phyloP scores from a whole-genome alignment of 2,888 invertebrate genomes.

The Augochlorella aurata region DNA sequence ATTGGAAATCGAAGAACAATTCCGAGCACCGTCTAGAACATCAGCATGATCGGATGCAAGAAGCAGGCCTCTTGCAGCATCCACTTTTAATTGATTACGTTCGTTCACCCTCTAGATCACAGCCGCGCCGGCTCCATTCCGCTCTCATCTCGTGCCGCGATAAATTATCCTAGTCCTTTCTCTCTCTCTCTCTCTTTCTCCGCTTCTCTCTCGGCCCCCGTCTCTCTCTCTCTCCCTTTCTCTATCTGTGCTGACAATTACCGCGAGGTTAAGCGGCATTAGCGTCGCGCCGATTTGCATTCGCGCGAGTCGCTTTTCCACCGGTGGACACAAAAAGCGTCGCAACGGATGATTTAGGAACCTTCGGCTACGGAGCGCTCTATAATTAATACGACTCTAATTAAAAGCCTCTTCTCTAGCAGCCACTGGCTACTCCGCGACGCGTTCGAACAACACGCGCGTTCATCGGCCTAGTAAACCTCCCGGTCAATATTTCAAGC shows the following conservation, averaged over 20 bases:
- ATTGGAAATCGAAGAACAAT: background rate
- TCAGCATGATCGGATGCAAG: background rate
- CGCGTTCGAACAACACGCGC: conserved; percentile 2
- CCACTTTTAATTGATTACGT: conserved; percentile 39
- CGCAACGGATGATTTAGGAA: conserved; percentile 31
- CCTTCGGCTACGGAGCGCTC: conserved; percentile 5
- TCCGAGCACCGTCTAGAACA: background rate
- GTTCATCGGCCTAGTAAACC: background rate
- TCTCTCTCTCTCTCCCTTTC: conserved; percentile 11
- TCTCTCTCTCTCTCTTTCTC: conserved; percentile 22
- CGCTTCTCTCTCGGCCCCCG: background rate
- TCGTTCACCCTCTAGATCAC: conserved; percentile 12
- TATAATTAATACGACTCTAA: conserved; percentile 37
- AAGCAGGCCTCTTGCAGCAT: conserved; percentile 1
- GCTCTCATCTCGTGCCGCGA: conserved; percentile 19
- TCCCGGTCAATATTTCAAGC: background rate
- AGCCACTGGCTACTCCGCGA: background rate
- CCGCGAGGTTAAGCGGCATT: conserved; percentile 61
- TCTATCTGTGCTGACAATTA: conserved; percentile 60
- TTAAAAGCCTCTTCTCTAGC: conserved; percentile 11
- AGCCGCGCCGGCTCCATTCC: background rate
- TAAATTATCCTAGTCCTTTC: conserved; percentile 41
- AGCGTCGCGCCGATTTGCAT: conserved; percentile 66
- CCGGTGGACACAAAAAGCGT: background rate
- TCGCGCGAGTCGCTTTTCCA: conserved; percentile 33